phyloP scores from a whole-genome alignment of 2,888 invertebrate genomes.

The Erpobdella octoculata region DNA sequence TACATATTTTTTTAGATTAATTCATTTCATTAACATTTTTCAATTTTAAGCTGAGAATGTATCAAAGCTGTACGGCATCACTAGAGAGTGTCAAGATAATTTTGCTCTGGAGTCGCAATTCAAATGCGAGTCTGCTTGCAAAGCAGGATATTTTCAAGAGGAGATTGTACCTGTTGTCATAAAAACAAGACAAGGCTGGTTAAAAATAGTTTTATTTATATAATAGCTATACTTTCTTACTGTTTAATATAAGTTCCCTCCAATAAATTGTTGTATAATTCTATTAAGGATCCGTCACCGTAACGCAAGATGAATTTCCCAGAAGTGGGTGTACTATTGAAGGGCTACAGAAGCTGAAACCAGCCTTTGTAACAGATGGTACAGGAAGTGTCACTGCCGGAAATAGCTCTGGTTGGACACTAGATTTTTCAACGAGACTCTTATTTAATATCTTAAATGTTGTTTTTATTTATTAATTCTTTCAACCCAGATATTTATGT shows the following conservation, averaged over 20 bases:
- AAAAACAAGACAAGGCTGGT: conserved; percentile 48
- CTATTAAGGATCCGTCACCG: conserved; percentile 26
- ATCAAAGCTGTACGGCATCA: conserved; percentile 61
- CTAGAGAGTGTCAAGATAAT: conserved; percentile 65
- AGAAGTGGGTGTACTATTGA: conserved; percentile 60
- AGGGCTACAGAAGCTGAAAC: conserved; percentile 59
- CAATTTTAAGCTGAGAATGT: conserved; percentile 64
- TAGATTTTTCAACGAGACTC: neutral
- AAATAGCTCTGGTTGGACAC: conserved; percentile 60
- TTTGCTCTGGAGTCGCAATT: conserved; percentile 65
- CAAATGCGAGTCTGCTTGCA: conserved; percentile 60
- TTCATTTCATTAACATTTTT: conserved; percentile 5
- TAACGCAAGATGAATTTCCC: conserved; percentile 64
- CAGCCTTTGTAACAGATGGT: conserved; percentile 61
- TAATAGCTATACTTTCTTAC: no score
- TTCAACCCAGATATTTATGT: neutral
- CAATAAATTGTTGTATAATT: no score
- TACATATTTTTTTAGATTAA: neutral
- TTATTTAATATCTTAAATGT: neutral
- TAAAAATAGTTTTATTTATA: no score
- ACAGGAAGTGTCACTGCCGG: conserved; percentile 65
- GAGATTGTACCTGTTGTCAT: conserved; percentile 67
- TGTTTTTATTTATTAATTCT: neutral
- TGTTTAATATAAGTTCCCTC: no score
- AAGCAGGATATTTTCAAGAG: conserved; percentile 60